These are phyloP conservation scores for Mellivora capensis DNA, from an alignment of 2,113 vertebrate species.

Conservation along the genomic window DNA sequence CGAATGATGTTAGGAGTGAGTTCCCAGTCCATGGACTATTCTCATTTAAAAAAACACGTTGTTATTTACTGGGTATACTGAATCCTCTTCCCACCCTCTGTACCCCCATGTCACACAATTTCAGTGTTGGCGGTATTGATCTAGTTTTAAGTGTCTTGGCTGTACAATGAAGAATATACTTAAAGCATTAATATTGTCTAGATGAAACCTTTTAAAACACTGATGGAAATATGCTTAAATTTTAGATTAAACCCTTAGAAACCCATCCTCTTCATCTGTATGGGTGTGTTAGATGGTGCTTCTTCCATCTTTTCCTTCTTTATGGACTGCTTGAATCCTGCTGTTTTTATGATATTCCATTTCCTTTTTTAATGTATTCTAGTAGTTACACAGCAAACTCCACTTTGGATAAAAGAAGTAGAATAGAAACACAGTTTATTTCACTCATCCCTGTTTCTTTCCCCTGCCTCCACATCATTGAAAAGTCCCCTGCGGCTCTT, in stretches of 20 bases:
- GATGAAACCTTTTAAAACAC: not conserved
- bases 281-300: accelerated
- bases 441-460: not conserved
- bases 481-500: slow-evolving; percentile 25
- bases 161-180: not conserved
- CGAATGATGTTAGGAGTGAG: accelerated
- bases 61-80: not conserved
- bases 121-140: not conserved
- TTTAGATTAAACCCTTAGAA: not conserved
- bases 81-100: accelerated
- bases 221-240: not conserved
- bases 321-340: not conserved
- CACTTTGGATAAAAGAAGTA: slow-evolving; percentile 38
- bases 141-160: not conserved
- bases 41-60: not conserved
- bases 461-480: not conserved
- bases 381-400: not conserved
- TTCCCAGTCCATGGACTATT: not conserved
- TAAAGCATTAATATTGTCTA: not conserved
- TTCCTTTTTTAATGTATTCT: slow-evolving; percentile 17
- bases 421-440: slow-evolving; percentile 36
- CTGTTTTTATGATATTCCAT: not conserved
- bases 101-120: not conserved
- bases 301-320: not conserved
- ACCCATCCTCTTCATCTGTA: not conserved